A percentile compares a stretch with the other conserved stretches of the same genome.
Conservation (phyloP, 2,113 vertebrate genomes). For the Semicossyphus pulcher region DNA sequence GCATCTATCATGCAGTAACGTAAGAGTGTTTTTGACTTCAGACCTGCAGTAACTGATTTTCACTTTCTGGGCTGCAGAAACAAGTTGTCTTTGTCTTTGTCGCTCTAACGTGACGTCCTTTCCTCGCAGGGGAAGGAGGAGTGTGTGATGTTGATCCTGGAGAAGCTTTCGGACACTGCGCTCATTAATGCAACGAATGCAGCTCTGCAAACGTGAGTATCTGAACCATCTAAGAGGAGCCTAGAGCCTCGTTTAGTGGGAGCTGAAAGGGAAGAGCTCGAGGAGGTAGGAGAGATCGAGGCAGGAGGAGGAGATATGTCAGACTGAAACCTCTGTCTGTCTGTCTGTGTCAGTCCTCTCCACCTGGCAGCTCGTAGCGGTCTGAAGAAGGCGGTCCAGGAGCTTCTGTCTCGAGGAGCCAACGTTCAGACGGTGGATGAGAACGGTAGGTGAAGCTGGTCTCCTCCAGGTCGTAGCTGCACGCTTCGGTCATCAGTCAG, state of each 20-base stretch:
- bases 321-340: neutral
- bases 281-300: too few species aligned
- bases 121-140: slow-evolving; percentile 92
- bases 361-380: slow-evolving; percentile 93
- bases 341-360: slow-evolving; percentile 86
- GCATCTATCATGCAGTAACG: slow-evolving; percentile 94
- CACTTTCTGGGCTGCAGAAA: neutral
- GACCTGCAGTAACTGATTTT: neutral
- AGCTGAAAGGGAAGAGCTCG: neutral
- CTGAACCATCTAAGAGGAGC: neutral
- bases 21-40: slow-evolving; percentile 71
- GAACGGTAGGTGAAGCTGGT: slow-evolving; percentile 84
- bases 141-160: slow-evolving; percentile 94
- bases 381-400: slow-evolving; percentile 92
- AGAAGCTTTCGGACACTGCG: slow-evolving; percentile 90
- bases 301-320: neutral
- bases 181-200: slow-evolving; percentile 92
- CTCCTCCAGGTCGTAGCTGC: slow-evolving; percentile 8
- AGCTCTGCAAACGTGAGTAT: slow-evolving; percentile 96
- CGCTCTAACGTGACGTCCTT: neutral
- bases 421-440: slow-evolving; percentile 91
- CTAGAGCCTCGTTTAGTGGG: neutral
- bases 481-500: neutral
- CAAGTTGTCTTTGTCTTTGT: neutral
- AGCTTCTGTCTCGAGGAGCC: slow-evolving; percentile 92